Conservation (phyloP, 2,888 invertebrate species). For the Parasteatoda lunata region DNA sequence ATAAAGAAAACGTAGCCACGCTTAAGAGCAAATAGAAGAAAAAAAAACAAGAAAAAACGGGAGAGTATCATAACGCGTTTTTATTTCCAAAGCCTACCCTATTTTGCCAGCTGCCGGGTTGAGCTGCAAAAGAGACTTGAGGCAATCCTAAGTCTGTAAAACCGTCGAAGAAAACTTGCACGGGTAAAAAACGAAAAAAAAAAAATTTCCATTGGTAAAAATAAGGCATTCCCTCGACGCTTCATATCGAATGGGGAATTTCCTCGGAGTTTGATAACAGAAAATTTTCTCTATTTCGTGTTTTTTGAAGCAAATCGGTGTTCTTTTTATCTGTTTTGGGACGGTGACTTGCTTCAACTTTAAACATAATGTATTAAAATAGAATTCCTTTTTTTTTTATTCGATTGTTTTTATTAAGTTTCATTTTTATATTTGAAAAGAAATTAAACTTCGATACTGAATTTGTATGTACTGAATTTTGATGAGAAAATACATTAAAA, state of each 20-base stretch:
- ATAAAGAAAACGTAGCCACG: not conserved
- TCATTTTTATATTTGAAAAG: too few species aligned
- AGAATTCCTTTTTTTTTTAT: conserved; percentile 37
- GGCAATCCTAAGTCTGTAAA: conserved; percentile 68
- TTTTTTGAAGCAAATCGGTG: conserved; percentile 55
- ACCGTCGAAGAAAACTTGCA: conserved; percentile 53
- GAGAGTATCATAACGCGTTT: conserved; percentile 66
- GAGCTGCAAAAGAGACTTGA: conserved; percentile 64
- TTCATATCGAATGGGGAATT: conserved; percentile 41
- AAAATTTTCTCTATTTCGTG: conserved; percentile 42
- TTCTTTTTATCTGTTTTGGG: conserved; percentile 62
- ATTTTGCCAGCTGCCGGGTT: conserved; percentile 63
- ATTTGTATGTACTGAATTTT: too few species aligned
- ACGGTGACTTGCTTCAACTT: conserved; percentile 29
- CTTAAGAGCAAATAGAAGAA: not conserved
- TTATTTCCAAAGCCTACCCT: conserved; percentile 55
- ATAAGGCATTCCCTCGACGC: conserved; percentile 60
- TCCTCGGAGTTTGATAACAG: conserved; percentile 27
- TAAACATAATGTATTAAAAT: conserved; percentile 63
- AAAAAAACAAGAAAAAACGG: conserved; percentile 20
- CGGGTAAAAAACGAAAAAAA: not conserved
- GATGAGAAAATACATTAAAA: too few species aligned
- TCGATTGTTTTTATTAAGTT: not conserved
- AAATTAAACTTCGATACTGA: too few species aligned
- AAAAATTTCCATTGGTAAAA: conserved; percentile 60